Base-by-base conservation (phyloP, 2,888 invertebrate species). In the Drosophila quinaria region DNA sequence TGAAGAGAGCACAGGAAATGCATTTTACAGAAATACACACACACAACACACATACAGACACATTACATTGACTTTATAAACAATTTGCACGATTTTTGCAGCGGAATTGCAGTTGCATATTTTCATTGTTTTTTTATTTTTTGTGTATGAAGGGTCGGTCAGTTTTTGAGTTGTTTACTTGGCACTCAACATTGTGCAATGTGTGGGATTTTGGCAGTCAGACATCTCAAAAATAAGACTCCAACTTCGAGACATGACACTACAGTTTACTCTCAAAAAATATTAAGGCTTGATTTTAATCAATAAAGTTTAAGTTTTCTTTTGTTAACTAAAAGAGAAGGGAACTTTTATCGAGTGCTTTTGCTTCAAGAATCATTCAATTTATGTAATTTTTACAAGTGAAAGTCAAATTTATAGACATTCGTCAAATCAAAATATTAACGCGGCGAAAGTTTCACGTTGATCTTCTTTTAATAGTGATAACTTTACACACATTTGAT, bases 1-100 rank as follows among this genome's bases (percentile, higher is more conserved):
- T 69, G 63, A 58, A 65, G 69, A 63, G 63, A 59, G 64, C 62
- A 74, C 80, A 78, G 78, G 76, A 78, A 78, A 75, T 79, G 67
- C 79, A 78, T 37, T 74, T 78, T 25, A 78, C 64, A 76, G 50
- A 70, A 22, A 60, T 15, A 67, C 11, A 46, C n/a, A 41, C 2
- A 41, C 1, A 11, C 9, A 22, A 67, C 11, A 46, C n/a, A 41
- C 2, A 41, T 2, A 11, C 9, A 22, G 2, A 41, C 10, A 58
- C 25, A n/a, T 56, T 52, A 63, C 58, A 55, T 64, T 73, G 69
- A 73, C 46, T 75, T 72, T 73, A 73, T 70, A 78, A 76, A 76
- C 74, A 76, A 78, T 76, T 74, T 78, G 62, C 59, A 66, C 77
- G 55, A 76, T 60, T 75, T 75, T 70, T 59, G 25, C 70, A 64